Conservation (phyloP, 2,797 vertebrate species). For the Periophthalmus magnuspinnatus region DNA sequence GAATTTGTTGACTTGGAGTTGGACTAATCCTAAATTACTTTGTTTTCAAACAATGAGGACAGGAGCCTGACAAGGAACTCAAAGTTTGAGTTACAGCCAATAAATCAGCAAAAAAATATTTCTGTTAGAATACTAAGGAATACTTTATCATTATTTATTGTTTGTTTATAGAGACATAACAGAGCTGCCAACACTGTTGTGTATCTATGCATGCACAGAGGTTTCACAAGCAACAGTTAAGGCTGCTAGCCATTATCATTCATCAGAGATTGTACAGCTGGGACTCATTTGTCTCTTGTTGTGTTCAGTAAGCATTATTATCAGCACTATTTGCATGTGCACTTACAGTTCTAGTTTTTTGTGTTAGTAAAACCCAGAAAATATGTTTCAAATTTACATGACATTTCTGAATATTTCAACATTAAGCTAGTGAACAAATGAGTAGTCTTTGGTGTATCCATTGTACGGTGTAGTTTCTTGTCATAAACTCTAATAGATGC, state of each 20-base stretch:
- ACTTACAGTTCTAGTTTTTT: not conserved
- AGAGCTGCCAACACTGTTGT: not conserved
- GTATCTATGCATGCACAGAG: not conserved
- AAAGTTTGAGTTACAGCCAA: not conserved
- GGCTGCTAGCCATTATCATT: slow-evolving; percentile 1
- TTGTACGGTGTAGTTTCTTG: too few species aligned
- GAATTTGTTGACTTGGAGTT: too few species aligned
- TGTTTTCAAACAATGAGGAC: not conserved
- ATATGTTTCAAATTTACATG: too few species aligned
- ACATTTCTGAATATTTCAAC: too few species aligned
- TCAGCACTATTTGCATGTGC: not conserved
- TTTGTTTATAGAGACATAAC: not conserved
- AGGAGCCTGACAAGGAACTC: not conserved
- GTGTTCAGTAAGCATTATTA: not conserved
- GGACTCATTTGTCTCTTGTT: not conserved
- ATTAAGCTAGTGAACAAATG: too few species aligned
- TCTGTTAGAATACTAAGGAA: not conserved
- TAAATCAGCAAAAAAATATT: not conserved
- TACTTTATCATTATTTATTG: not conserved
- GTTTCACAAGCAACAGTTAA: not conserved
- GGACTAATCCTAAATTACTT: not conserved
- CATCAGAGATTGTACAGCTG: slow-evolving; percentile 3
- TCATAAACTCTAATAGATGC: too few species aligned
- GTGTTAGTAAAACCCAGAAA: not conserved
- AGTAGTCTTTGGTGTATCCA: too few species aligned